These are phyloP conservation scores for Labrus mixtus DNA, from an alignment of 2,113 vertebrate genomes.

Conservation along the genomic window DNA sequence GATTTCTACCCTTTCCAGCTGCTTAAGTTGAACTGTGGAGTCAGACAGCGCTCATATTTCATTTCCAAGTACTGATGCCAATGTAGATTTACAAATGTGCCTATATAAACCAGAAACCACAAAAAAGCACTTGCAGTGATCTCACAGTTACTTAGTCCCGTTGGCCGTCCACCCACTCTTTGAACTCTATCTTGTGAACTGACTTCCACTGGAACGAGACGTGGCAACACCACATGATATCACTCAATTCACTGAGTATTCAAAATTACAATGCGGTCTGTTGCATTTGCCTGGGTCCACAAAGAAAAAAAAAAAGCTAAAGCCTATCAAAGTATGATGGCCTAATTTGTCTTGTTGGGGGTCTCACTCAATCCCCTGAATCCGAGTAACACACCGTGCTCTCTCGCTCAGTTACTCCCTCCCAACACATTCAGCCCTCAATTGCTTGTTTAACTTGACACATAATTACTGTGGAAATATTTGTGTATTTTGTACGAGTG, in stretches of 20 bases:
- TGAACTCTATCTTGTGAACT: conserved; percentile 79
- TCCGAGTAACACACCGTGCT: conserved; percentile 70
- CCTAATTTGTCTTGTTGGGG: conserved; percentile 82
- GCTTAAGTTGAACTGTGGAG: conserved; percentile 53
- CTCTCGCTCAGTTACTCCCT: conserved; percentile 61
- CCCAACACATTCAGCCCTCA: conserved; percentile 79
- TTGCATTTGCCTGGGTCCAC: conserved; percentile 60
- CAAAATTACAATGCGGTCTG: conserved; percentile 73
- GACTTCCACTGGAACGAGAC: conserved; percentile 75
- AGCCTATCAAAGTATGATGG: conserved; percentile 76
- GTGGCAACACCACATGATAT: conserved; percentile 77
- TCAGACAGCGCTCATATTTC: conserved; percentile 61
- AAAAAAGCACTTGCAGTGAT: conserved; percentile 78
- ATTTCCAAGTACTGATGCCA: conserved; percentile 67
- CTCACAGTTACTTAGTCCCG: conserved; percentile 78
- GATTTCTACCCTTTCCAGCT: conserved; percentile 57
- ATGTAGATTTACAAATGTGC: conserved; percentile 79
- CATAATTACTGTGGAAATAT: conserved; percentile 88
- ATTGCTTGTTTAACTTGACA: conserved; percentile 89
- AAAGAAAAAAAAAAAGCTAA: conserved; percentile 58
- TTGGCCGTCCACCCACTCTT: conserved; percentile 77
- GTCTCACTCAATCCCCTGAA: conserved; percentile 71
- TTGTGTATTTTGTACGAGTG: conserved; percentile 88
- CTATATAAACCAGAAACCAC: conserved; percentile 75
- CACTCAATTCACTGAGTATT: conserved; percentile 73